Conservation (phyloP, 2,113 vertebrate species). For the Struthidea cinerea region DNA sequence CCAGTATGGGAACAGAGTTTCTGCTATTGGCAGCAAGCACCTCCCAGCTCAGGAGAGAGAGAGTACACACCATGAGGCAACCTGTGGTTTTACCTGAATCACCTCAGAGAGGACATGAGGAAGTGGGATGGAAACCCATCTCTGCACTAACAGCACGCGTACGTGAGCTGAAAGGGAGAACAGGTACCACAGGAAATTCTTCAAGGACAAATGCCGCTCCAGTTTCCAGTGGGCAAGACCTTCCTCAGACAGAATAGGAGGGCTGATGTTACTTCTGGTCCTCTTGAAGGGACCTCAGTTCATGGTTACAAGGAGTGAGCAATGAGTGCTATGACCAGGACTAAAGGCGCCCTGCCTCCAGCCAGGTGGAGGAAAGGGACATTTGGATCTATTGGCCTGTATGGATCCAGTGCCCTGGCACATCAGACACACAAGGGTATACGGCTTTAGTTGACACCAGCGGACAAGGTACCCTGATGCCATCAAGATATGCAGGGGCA, state of each 20-base stretch:
- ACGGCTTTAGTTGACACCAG: background rate
- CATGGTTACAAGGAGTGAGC: background rate
- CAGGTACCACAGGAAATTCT: background rate
- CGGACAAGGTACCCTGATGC: background rate
- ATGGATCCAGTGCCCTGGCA: background rate
- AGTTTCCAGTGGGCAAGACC: background rate
- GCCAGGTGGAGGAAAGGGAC: background rate
- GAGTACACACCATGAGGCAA: background rate
- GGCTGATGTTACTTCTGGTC: background rate
- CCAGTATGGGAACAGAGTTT: background rate
- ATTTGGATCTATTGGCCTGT: fast-evolving
- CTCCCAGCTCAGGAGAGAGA: background rate
- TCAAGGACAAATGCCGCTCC: background rate
- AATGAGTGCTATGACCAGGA: background rate
- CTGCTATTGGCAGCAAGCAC: background rate
- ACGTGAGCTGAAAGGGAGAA: background rate
- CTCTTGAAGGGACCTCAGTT: background rate
- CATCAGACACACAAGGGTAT: background rate
- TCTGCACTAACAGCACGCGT: background rate
- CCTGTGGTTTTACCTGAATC: background rate
- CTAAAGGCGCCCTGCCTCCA: background rate
- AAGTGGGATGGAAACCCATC: background rate
- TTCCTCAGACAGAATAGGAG: background rate
- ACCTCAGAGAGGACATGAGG: background rate
- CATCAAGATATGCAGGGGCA: too few relatives aligned